phyloP scores from a whole-genome alignment of 2,888 invertebrate species.

The Esperia sulphurella region DNA sequence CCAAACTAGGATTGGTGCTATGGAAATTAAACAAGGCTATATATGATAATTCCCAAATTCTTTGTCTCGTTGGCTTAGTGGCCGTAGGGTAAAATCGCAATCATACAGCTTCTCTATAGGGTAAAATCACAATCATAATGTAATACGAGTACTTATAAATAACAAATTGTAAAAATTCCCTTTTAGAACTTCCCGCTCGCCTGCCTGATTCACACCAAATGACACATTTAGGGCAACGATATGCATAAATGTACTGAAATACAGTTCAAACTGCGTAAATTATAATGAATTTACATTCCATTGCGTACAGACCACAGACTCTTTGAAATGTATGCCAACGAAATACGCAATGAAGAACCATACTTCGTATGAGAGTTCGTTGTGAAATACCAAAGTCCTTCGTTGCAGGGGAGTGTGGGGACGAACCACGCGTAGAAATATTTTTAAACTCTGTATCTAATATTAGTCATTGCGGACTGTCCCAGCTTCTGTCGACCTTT shows the following conservation, averaged over 20 bases:
- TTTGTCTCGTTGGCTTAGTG: too few relatives aligned
- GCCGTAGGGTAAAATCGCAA: too few relatives aligned
- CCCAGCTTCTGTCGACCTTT: neutral
- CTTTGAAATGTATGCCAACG: neutral
- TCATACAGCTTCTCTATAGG: too few relatives aligned
- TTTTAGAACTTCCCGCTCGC: conserved; percentile 31
- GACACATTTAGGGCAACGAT: conserved; percentile 65
- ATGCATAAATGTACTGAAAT: conserved; percentile 24
- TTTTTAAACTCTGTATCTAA: conserved; percentile 55
- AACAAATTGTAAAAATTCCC: conserved; percentile 35
- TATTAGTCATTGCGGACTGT: conserved; percentile 49
- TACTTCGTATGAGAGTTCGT: neutral
- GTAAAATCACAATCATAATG: too few relatives aligned
- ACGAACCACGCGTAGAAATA: conserved; percentile 54
- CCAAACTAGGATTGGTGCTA: too few relatives aligned
- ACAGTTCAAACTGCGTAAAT: conserved; percentile 3
- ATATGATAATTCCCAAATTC: too few relatives aligned
- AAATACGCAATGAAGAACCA: neutral
- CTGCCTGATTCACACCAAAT: conserved; percentile 51
- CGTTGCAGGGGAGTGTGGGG: conserved; percentile 41
- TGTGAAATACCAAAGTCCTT: conserved; percentile 16
- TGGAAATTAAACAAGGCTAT: too few relatives aligned
- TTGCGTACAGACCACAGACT: neutral
- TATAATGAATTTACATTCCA: neutral
- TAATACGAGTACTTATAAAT: too few relatives aligned